Evolutionary conservation across 2,797 vertebrate species (phyloP), one percentile per base, ranked within the genome.

Genomic region (Amblyopsis hoosieri): DNA sequence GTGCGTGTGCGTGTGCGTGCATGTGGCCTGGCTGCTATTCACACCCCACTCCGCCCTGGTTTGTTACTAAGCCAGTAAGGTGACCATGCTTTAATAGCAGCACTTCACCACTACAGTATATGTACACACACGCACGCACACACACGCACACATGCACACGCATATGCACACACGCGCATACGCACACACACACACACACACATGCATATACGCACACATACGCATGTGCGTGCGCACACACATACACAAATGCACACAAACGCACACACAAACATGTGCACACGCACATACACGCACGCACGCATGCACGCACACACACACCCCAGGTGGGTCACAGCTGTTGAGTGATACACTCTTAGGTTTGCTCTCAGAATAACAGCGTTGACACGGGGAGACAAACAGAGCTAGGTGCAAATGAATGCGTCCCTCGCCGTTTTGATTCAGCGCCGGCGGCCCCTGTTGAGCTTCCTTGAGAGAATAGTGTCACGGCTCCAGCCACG

Each of bases 281-380:
- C 19, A 19, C 19, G 19, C 19, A 42, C 11, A 42, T 4, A 54
- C 15, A 54, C 19, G 2, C 23, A 42, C 31, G 45, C 54, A 17
- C 19, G 14, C 17, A 31, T 13, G 33, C 57, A 14, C 46, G 37
- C 47, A 50, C 47, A 48, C 72, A 46, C 71, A 77, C 79, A 68
- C 85, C 78, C 89, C 87, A 91, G 90, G 86, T 89, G 89, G 85
- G 82, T 84, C 84, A 63, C 87, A 90, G 90, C 90, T 90, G 89
- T 80, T 87, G 84, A 87, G 79, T 69, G 82, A 88, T 69, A 70
- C 23, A 33, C 69, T 85, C 78, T 71, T 55, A 50, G 62, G 29
- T 82, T 81, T 19, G 57, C 79, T 75, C 80, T 81, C 84, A 88
- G 87, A 89, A 88, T 89, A 90, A 80, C 80, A 45, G 70, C 49